Base-by-base conservation (phyloP, 2,113 vertebrate genomes). In the Gopherus evgoodei region DNA sequence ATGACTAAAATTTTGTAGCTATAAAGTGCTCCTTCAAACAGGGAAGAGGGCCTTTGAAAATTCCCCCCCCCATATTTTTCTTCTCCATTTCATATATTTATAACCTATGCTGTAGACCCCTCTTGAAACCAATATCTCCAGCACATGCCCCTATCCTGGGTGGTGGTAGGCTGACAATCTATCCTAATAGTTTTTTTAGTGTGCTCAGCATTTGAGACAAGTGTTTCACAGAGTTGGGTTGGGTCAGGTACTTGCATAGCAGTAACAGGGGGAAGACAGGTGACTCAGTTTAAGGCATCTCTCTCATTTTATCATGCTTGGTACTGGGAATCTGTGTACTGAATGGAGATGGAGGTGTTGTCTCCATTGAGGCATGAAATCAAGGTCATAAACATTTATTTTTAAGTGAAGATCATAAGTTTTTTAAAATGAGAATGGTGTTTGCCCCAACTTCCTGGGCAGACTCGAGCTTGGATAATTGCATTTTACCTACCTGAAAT, bases 231-330 rank as follows among this genome's bases (percentile, higher is more conserved):
- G 16, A n/a, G 7, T 42, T 65, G 59, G 54, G 52, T 83, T 83
- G 38, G 52, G 50, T 88, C 53, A n/a, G 53, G 62, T 80, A 9
- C 72, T 78, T 49, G 54, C 53, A 11, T 42, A 1, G 2, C 62
- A 90, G 86, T 50, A 94, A 89, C 50, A 89, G 22, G 19, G 38
- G 42, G 72, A 50, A 88, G 81, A 75, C 9, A 35, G 38, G 62
- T 35, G 90, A 91, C 87, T 87, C 44, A 89, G 90, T 81, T 93
- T 72, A 54, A 95, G 94, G 91, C 83, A 92, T 91, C 91, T 8
- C 93, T 90, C 83, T n/a, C 25, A 88, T 93, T 88, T 79, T 84
- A 89, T 84, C 91, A 93, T 96, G 94, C 93, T 93, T 85, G 86
- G 90, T 95, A 95, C 11, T 44, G 35, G 3, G 8, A 11, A 79